Percentiles rank a stretch among this genome's conserved stretches.
phyloP scores from a whole-genome alignment of 2,113 vertebrate genomes.

The Thomomys bottae region DNA sequence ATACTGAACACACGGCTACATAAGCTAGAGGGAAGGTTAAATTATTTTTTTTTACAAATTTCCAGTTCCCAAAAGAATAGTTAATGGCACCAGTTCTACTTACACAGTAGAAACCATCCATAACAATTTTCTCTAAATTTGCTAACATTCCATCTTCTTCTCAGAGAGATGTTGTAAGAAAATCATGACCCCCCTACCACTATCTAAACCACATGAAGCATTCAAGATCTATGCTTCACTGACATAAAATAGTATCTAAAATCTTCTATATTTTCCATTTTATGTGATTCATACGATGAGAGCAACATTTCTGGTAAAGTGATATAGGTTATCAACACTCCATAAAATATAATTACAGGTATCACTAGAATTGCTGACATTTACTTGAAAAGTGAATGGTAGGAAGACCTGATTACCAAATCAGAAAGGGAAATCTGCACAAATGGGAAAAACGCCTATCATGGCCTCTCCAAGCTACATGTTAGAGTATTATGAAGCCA shows the following conservation, averaged over 20 bases:
- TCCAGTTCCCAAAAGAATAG: neutral
- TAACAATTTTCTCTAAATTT: neutral
- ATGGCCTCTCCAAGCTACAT: rapidly evolving
- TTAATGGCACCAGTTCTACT: neutral
- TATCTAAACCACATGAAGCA: too few species aligned
- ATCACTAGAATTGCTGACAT: too few species aligned
- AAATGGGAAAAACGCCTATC: rapidly evolving
- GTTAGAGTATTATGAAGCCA: neutral
- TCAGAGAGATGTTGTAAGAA: neutral
- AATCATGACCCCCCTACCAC: too few species aligned
- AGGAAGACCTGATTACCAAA: neutral
- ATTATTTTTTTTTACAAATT: slow-evolving; percentile 20
- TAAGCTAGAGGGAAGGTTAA: slow-evolving; percentile 15
- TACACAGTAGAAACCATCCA: neutral
- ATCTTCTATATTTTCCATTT: too few species aligned
- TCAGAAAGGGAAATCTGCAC: rapidly evolving
- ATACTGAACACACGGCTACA: neutral
- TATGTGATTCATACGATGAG: too few species aligned
- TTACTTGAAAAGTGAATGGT: neutral
- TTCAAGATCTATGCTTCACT: too few species aligned
- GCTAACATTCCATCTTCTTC: neutral
- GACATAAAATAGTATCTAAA: too few species aligned
- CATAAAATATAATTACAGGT: too few species aligned
- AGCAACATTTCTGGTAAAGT: too few species aligned
- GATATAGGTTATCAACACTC: too few species aligned